Conservation (phyloP, 1,140 invertebrate species). For the Andrena cerasifolii region DNA sequence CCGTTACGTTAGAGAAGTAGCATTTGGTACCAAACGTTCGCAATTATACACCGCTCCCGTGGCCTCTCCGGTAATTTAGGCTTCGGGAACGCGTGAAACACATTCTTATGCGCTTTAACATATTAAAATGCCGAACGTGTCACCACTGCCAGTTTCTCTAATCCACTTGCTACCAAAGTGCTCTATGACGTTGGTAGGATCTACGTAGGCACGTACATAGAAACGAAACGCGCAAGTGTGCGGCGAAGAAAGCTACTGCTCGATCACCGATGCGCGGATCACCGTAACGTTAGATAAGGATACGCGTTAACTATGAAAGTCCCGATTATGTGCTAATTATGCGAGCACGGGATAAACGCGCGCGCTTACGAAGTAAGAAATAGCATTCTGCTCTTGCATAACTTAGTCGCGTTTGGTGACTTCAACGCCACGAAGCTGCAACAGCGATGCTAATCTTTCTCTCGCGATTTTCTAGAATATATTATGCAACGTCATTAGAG, state of each 20-base stretch:
- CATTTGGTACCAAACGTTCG: too few species aligned
- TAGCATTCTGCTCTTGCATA: not conserved
- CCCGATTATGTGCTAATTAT: constrained; percentile 32
- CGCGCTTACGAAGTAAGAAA: not conserved
- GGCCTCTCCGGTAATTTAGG: too few species aligned
- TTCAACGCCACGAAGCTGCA: constrained; percentile 67
- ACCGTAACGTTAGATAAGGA: constrained; percentile 28
- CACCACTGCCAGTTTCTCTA: constrained; percentile 39
- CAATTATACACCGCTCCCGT: too few species aligned
- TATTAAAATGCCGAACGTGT: constrained; percentile 31
- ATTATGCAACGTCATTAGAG: not conserved
- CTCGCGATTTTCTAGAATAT: not conserved
- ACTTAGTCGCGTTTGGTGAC: constrained; percentile 58
- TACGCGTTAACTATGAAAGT: constrained; percentile 26
- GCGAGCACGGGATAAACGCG: not conserved
- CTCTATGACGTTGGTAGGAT: too few species aligned
- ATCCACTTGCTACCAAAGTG: not conserved
- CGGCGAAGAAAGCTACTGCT: not conserved
- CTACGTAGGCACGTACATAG: too few species aligned
- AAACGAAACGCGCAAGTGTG: not conserved
- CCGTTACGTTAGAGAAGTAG: too few species aligned
- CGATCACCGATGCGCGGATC: constrained; percentile 8
- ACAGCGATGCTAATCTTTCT: not conserved
- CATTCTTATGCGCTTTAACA: constrained; percentile 29
- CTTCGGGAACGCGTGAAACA: constrained; percentile 42